Evolutionary conservation across 2,113 vertebrate genomes (phyloP).

Genomic region (Xiphorhynchus elegans): DNA sequence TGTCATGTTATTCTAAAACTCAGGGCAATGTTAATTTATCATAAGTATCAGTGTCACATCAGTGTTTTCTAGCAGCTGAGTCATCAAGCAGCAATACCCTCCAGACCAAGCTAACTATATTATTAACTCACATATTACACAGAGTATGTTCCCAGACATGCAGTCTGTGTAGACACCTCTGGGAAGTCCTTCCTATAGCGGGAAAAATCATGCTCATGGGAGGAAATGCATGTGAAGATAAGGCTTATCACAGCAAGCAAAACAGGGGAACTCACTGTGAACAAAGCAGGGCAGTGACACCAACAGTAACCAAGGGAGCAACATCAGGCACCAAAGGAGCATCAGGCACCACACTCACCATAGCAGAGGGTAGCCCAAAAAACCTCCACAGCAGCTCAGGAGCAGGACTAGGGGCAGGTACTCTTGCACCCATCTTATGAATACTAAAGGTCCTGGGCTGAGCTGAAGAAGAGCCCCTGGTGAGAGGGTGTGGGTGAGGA

Average conservation of each 20-base stretch:
- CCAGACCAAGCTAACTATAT: not conserved
- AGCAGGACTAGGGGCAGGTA: fast-evolving
- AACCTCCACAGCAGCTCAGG: fast-evolving
- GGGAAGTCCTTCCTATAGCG: not conserved
- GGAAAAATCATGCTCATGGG: fast-evolving
- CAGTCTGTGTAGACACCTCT: not conserved
- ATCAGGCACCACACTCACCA: fast-evolving
- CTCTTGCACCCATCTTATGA: fast-evolving
- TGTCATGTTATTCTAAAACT: not conserved
- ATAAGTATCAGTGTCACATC: not conserved
- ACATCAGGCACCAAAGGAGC: fast-evolving
- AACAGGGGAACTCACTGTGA: not conserved
- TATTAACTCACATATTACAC: fast-evolving
- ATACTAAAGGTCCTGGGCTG: fast-evolving
- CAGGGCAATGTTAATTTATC: not conserved
- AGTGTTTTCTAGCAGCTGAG: not conserved
- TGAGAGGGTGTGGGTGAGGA: not conserved
- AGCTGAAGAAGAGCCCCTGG: not conserved
- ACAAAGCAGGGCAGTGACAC: not conserved
- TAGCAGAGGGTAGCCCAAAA: fast-evolving
- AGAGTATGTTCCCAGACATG: fast-evolving
- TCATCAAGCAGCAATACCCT: not conserved
- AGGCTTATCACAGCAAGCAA: not conserved
- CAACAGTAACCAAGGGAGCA: fast-evolving
- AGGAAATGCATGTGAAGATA: fast-evolving